A percentile compares a stretch with the other conserved stretches of the same genome.
Conservation (phyloP, 2,797 vertebrate species). For the Sebastes cheni region DNA sequence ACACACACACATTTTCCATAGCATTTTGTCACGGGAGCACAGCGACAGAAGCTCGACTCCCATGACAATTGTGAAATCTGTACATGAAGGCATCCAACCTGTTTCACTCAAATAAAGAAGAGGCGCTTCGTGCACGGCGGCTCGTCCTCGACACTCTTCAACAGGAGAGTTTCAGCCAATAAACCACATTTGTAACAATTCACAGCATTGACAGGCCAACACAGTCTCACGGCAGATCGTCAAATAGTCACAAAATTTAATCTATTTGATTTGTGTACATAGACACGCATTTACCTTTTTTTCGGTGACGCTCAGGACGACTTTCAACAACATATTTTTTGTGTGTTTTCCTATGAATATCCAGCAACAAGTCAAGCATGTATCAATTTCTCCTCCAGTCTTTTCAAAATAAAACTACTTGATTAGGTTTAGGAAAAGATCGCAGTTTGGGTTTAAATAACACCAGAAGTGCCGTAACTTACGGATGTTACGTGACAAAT, state of each 20-base stretch:
- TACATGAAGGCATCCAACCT: constrained; percentile 27
- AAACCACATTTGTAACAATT: constrained; percentile 9
- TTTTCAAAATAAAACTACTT: no score
- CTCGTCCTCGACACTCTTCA: background rate
- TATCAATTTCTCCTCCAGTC: no score
- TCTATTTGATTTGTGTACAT: no score
- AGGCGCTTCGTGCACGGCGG: background rate
- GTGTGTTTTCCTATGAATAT: rapidly evolving
- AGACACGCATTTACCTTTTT: no score
- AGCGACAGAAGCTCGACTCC: constrained; percentile 33
- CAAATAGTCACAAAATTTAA: rapidly evolving
- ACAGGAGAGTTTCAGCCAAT: constrained; percentile 5
- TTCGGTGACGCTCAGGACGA: rapidly evolving
- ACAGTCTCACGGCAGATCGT: no score
- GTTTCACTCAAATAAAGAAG: constrained; percentile 11
- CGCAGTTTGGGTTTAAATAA: no score
- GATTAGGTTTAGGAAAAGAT: rapidly evolving
- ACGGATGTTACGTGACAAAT: no score
- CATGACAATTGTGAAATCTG: constrained; percentile 28
- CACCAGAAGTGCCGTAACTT: no score
- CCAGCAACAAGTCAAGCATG: no score
- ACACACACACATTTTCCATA: background rate
- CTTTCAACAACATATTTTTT: no score
- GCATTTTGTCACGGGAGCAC: constrained; percentile 45
- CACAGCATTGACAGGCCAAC: background rate